Evolutionary conservation across 2,797 vertebrate genomes (phyloP).

Genomic region (Falco concolor): DNA sequence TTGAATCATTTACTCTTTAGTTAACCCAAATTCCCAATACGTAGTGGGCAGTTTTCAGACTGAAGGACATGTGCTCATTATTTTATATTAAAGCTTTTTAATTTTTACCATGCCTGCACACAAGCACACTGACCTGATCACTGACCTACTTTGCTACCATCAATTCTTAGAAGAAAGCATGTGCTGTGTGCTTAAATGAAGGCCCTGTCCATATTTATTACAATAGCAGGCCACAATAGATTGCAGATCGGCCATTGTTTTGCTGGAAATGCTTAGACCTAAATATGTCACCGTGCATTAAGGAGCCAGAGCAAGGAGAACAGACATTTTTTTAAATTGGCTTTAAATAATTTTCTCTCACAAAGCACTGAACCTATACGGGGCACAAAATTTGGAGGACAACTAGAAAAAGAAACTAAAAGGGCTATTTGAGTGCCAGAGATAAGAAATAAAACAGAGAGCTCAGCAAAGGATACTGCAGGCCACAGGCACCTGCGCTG

Average conservation of each 20-base stretch:
- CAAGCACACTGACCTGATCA: neutral
- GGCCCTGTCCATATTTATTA: neutral
- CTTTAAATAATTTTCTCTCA: conserved; percentile 18
- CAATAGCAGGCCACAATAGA: neutral
- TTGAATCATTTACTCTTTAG: neutral
- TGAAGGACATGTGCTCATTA: neutral
- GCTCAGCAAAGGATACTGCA: conserved; percentile 92
- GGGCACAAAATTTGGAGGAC: neutral
- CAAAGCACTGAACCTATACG: neutral
- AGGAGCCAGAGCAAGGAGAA: neutral
- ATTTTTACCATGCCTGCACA: neutral
- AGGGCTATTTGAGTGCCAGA: neutral
- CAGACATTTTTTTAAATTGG: neutral
- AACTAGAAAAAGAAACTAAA: neutral
- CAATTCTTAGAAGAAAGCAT: neutral
- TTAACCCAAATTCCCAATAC: neutral
- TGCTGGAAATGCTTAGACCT: neutral
- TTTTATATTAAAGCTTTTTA: neutral
- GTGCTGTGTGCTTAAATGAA: neutral
- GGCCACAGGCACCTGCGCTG: conserved; percentile 87
- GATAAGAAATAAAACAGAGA: conserved; percentile 63
- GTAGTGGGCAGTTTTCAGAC: neutral
- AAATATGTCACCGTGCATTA: conserved; percentile 25
- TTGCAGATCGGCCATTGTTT: neutral
- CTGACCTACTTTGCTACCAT: neutral